A percentile compares a stretch with the other conserved stretches of the same genome.
Conservation (phyloP, 2,113 vertebrate genomes). For the Galbula dea region DNA sequence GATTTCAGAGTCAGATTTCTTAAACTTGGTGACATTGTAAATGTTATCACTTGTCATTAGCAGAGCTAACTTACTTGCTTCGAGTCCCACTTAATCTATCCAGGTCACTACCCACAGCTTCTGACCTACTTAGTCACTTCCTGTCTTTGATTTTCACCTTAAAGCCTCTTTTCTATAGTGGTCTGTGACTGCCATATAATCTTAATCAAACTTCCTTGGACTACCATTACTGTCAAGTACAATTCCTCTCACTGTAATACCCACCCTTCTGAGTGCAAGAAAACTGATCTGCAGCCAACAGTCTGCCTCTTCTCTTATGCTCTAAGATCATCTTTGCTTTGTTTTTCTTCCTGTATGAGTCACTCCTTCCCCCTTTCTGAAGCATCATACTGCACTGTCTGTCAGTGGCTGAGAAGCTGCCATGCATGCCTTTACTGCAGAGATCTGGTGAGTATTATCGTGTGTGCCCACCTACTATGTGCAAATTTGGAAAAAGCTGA, state of each 20-base stretch:
- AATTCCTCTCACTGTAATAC: neutral
- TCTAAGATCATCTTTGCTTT: conserved; percentile 2
- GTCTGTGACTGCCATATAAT: conserved; percentile 33
- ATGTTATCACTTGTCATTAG: conserved; percentile 24
- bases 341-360: conserved; percentile 43
- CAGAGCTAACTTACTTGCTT: conserved; percentile 8
- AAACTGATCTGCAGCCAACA: neutral
- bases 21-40: neutral
- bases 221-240: neutral
- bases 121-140: conserved; percentile 52
- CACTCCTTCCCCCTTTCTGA: conserved; percentile 2
- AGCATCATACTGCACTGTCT: neutral
- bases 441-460: neutral
- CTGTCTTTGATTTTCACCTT: conserved; percentile 31
- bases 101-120: neutral
- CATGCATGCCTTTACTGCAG: neutral
- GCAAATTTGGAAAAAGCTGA: neutral
- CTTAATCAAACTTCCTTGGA: conserved; percentile 44
- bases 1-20: conserved; percentile 42
- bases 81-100: conserved; percentile 18
- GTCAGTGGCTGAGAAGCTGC: neutral
- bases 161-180: neutral
- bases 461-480: neutral
- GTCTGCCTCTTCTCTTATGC: neutral
- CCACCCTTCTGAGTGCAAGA: neutral